phyloP scores from a whole-genome alignment of 1,140 invertebrate species.

The Planococcus citri region DNA sequence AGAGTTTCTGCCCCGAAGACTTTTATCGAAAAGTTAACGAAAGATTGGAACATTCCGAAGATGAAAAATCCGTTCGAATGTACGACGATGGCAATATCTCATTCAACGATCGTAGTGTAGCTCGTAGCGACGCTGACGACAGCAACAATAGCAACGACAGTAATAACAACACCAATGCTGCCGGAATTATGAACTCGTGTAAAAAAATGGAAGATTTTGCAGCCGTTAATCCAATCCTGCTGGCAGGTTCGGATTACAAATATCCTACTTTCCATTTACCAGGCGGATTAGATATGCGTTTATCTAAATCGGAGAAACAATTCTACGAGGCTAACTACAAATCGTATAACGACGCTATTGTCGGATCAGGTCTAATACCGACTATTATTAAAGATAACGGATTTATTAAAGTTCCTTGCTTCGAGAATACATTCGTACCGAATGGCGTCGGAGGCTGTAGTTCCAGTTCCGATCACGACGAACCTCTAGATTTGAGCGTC shows the following conservation, averaged over 20 bases:
- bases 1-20: background rate
- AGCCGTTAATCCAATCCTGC: background rate
- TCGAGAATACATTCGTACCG: background rate
- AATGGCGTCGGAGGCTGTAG: no score
- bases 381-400: background rate
- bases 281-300: background rate
- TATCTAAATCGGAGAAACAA: background rate
- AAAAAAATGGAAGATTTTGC: background rate
- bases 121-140: constrained; percentile 5
- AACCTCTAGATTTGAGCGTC: constrained; percentile 22
- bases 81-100: no score
- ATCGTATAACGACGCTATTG: background rate
- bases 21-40: background rate
- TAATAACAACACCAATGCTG: constrained; percentile 6
- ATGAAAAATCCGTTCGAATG: background rate
- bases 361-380: background rate
- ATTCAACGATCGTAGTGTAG: no score
- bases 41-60: background rate
- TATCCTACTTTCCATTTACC: background rate
- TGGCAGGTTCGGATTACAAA: background rate
- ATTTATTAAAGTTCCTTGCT: background rate
- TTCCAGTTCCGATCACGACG: constrained; percentile 26
- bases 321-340: background rate
- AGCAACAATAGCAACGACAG: constrained; percentile 10
- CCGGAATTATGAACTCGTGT: background rate